A percentile compares a stretch with the other conserved stretches of the same genome.
Evolutionary conservation across 2,113 vertebrate species (phyloP).

Genomic region (Lethenteron camtschaticum): DNA sequence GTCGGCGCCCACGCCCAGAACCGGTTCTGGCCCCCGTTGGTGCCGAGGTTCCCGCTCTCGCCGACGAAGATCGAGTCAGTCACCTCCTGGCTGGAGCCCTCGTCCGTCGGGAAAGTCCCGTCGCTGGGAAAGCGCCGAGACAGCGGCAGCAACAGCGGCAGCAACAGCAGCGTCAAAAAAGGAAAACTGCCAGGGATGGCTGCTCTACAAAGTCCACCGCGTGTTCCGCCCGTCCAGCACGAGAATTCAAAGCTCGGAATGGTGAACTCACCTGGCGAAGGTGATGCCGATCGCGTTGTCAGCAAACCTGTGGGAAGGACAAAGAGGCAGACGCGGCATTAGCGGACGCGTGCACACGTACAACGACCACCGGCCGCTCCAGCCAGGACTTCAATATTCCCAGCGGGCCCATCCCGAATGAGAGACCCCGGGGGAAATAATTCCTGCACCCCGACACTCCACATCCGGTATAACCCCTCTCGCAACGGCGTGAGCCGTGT

Average conservation of each 20-base stretch:
- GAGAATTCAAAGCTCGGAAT: neutral
- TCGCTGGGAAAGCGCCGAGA: constrained; percentile 15
- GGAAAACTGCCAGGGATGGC: neutral
- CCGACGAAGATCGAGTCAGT: constrained; percentile 18
- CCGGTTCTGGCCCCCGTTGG: constrained; percentile 20
- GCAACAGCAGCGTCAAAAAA: neutral
- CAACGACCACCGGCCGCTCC: too few species aligned
- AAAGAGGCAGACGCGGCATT: neutral
- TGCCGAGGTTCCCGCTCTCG: constrained; percentile 20
- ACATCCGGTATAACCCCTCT: neutral
- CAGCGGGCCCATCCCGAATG: neutral
- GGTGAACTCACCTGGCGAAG: constrained; percentile 13
- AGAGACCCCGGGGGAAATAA: neutral
- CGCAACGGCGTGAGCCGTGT: too few species aligned
- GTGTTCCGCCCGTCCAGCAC: neutral
- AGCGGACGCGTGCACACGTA: neutral
- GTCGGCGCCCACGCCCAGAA: constrained; percentile 22
- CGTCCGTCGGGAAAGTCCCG: constrained; percentile 19
- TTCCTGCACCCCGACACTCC: neutral
- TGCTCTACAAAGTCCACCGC: neutral
- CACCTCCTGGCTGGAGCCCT: constrained; percentile 19
- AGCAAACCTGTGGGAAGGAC: constrained; percentile 13
- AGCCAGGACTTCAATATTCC: neutral
- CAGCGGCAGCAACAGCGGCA: neutral
- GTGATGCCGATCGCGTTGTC: constrained; percentile 18